Evolutionary conservation across 2,888 invertebrate genomes (phyloP), one percentile per base, ranked within the genome.

Genomic region (Tetranychus piercei): DNA sequence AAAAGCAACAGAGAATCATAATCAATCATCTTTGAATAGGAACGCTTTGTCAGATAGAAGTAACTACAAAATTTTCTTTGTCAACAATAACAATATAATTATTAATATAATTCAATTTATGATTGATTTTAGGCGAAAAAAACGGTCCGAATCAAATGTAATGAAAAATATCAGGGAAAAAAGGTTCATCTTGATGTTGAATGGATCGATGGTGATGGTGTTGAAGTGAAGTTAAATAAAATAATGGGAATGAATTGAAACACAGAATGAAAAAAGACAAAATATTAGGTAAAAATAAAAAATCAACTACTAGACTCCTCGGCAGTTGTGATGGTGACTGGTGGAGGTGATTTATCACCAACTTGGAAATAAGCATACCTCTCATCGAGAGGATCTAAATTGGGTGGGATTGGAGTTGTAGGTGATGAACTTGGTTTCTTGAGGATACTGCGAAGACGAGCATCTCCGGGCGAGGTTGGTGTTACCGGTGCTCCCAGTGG

Each of bases 391-490:
- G 55, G 15, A 15, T 55, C 55, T 15, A 55, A 15, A 55, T 55
- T 55, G 9, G 55, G 69, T 23, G 69, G 69, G 11, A 23, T 69
- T 69, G 69, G 69, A 69, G 22, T 69, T 5, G 20, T 69, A 11
- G 69, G 22, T 11, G 9, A 23, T 20, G 69, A 69, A 22, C 20
- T 22, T 15, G 75, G 75, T 45, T 78, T 78, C 74, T 78, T 78
- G 6, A 78, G 69, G 44, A 78, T 78, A 22, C 78, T 76, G 43
- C 78, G 73, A 0, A 78, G 74, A 18, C 78, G 73, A 22, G 77
- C 78, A 70, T 78, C 78, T 44, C 76, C 75, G n/a, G 76, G 77
- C 11, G 77, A 76, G 18, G 75, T 76, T 20, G 78, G 77, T 8
- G 78, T 77, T 6, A 77, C 64, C 7, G 78, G 77, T 8, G 77